Base-by-base conservation (phyloP, 2,113 vertebrate species). In the Coryphaenoides rupestris region DNA sequence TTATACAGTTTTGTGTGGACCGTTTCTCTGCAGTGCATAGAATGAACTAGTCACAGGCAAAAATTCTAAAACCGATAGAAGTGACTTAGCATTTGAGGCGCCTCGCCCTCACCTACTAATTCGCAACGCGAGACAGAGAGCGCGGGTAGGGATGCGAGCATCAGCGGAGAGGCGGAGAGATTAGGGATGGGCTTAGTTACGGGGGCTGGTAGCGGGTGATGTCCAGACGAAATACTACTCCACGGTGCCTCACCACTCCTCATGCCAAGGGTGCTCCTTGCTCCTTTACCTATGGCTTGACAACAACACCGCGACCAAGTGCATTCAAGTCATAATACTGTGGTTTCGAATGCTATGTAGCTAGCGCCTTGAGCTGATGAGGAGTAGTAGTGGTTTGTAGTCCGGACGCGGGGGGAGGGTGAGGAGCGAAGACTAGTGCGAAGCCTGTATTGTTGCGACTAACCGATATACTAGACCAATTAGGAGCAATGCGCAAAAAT, bases 281-380 rank as follows among this genome's bases (percentile, higher is more conserved):
- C 79, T 75, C 82, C 78, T 79, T 69, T 75, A 76, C 70, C 74
- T 83, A 74, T 79, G 72, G 77, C 68, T 85, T n/a, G 83, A 87
- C 84, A 81, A n/a, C n/a, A n/a, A n/a, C 13, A 13, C 40, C 5
- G 75, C 86, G 90, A 88, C 85, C 82, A 83, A n/a, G n/a, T n/a
- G n/a, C n/a, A n/a, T n/a, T n/a, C n/a, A n/a, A n/a, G n/a, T 68
- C 76, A 79, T 84, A 84, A 87, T 77, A 82, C 82, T 86, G 84
- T 71, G 77, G 85, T n/a, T n/a, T n/a, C n/a, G n/a, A n/a, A 88
- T 88, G 86, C 83, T 92, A 87, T 88, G 84, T 79, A 88, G 75
- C 79, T 75, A 55, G n/a, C n/a, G n/a, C n/a, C n/a, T n/a, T n/a
- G n/a, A 79, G 77, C 58, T 70, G n/a, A n/a, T n/a, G n/a, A n/a